Evolutionary conservation across 2,888 invertebrate genomes (phyloP).

Genomic region (Argyra leucocephala): DNA sequence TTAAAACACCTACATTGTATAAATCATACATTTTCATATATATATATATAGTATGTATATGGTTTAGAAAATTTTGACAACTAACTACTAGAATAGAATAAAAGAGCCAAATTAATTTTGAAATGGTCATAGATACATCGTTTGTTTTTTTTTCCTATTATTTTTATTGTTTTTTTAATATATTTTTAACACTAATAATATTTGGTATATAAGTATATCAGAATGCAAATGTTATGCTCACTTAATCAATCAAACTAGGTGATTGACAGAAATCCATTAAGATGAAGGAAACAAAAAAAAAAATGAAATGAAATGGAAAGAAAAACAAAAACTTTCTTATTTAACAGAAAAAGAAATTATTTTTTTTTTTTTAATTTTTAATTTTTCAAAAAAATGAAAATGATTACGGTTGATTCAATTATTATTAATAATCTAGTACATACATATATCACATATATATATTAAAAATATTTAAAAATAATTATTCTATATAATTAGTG

Average conservation of each 20-base stretch:
- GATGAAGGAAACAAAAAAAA: constrained; percentile 1
- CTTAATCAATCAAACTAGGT: neutral
- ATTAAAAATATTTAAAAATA: too few species aligned
- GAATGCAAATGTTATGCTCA: constrained; percentile 6
- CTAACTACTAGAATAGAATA: neutral
- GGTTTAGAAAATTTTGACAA: neutral
- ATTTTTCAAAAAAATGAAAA: neutral
- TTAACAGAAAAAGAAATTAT: neutral
- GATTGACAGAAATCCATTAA: constrained; percentile 6
- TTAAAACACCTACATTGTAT: neutral
- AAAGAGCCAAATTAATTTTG: neutral
- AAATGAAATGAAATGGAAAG: neutral
- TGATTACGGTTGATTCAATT: neutral
- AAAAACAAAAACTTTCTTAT: neutral
- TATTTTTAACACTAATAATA: neutral
- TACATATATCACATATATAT: too few species aligned
- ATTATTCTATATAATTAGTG: too few species aligned
- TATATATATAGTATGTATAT: too few species aligned
- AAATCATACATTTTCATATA: neutral
- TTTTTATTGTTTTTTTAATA: neutral
- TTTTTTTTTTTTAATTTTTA: neutral
- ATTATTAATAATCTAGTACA: neutral
- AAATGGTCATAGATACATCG: neutral
- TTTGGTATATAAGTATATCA: neutral
- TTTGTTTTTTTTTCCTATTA: neutral